Evolutionary conservation across 2,113 vertebrate species (phyloP), one percentile per base, ranked within the genome.

Genomic region (Fukomys damarensis): DNA sequence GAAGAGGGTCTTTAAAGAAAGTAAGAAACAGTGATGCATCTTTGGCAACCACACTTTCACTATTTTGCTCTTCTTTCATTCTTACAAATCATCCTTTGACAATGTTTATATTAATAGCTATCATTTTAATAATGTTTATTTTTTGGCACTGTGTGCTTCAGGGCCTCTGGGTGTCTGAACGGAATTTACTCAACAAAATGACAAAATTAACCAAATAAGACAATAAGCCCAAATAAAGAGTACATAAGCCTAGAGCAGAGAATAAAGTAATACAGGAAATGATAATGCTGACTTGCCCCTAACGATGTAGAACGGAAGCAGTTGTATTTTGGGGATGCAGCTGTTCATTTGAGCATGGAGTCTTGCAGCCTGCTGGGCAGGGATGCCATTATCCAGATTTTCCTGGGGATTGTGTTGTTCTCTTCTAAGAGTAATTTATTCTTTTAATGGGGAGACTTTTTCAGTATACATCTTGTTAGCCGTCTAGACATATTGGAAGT

Each of bases 131-230:
- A 87, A 81, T 72, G 58, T 93, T 95, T 95, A 84, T 28, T 89
- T 96, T 96, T 96, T 85, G 65, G 56, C 54, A 74, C 32, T 2
- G 0, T 85, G 19, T 92, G 35, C 94, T 88, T 96, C 85, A 95
- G 59, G 89, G 94, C 93, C 86, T 95, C 93, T 96, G 54, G 93
- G 89, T 0, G 0, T 61, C 38, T 74, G 41, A 61, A 88, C 59
- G 95, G 54, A 91, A 94, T 97, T 96, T 93, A 54, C 86, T 94
- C 58, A 96, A 92, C 65, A 88, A 94, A 98, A 91, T 38, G 35
- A 81, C 35, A 96, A 87, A 95, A 89, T 93, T 94, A 93, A 94
- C 91, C 68, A 92, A 96, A 77, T 92, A 96, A 93, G 86, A 94
- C 61, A 93, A 88, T 93, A 95, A 96, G 24, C 16, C 5, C 13